Evolutionary conservation across 2,797 vertebrate species (phyloP), one percentile per base, ranked within the genome.

Genomic region (Neopelma chrysocephalum): DNA sequence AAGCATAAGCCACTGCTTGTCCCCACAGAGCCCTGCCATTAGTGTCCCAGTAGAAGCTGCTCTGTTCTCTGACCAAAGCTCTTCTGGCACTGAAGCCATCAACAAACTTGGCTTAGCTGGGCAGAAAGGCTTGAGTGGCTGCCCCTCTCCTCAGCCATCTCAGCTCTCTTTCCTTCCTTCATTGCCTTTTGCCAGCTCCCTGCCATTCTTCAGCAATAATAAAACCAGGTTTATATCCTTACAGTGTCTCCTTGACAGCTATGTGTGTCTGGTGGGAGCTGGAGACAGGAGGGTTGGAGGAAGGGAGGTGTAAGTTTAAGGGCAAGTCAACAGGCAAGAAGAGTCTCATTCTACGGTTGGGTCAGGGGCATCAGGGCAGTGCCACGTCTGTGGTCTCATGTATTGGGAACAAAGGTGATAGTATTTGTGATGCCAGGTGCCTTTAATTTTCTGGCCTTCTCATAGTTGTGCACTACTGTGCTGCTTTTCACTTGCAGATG

Each of bases 401-500:
- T 22, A 5, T 87, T 81, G 20, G 15, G 54, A 89, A 8, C 57
- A 60, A 86, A 83, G 29, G 23, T 83, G 47, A n/a, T 80, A 9
- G 20, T 21, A 18, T 80, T 60, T 81, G 40, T 71, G 23, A 70
- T 14, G 11, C 34, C 31, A 82, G 8, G 1, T 86, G 36, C 13
- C 31, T 90, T 92, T 77, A 12, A 61, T 81, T 75, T 93, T 89
- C 20, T 89, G 29, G 1, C 57, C 17, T 71, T 56, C 34, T 80
- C 22, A 21, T 8, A 58, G 20, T 21, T 71, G 11, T 65, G 57
- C 19, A 80, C 48, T 76, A 29, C 9, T 86, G 29, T 80, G 38
- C 9, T 93, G 62, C 38, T 83, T 89, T 95, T 81, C 47, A 47
- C 54, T 62, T 97, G 82, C 89, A 99, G 99, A 97, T 76, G 96